Percentiles rank a stretch among this genome's conserved stretches.
phyloP scores from a whole-genome alignment of 2,888 invertebrate species.

The Drosophila nigricruria region DNA sequence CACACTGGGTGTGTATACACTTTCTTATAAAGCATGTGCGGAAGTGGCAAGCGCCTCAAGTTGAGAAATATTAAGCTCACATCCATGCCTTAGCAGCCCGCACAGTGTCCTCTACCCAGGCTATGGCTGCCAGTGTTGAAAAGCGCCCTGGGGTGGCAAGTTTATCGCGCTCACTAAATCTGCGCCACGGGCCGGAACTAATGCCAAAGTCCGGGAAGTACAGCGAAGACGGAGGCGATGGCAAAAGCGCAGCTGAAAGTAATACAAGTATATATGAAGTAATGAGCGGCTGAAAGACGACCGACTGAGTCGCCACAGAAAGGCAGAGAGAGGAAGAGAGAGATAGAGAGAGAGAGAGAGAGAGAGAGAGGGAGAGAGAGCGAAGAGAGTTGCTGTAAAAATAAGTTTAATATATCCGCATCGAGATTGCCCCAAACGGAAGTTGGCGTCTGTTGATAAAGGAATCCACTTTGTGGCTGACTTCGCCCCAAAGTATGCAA shows the following conservation, averaged over 20 bases:
- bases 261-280: conserved; percentile 49
- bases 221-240: conserved; percentile 4
- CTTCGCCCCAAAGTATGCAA: conserved; percentile 60
- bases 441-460: conserved; percentile 60
- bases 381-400: conserved; percentile 61
- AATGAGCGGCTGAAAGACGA: conserved; percentile 47
- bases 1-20: conserved; percentile 22
- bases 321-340: background rate
- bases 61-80: conserved; percentile 56
- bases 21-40: conserved; percentile 60
- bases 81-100: conserved; percentile 16
- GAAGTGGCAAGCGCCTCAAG: conserved; percentile 73
- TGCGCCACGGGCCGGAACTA: conserved; percentile 59
- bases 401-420: conserved; percentile 80
- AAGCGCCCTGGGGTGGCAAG: conserved; percentile 55
- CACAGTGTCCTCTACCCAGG: background rate
- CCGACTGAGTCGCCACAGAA: conserved; percentile 26
- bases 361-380: background rate
- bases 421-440: conserved; percentile 57
- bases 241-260: conserved; percentile 40
- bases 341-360: background rate
- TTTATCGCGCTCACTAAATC: conserved; percentile 72
- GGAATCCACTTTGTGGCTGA: conserved; percentile 66
- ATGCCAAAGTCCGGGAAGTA: conserved; percentile 34
- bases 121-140: conserved; percentile 57